Evolutionary conservation across 2,888 invertebrate species (phyloP), one percentile per base, ranked within the genome.

Genomic region (Chaetogeoica ovagalla): DNA sequence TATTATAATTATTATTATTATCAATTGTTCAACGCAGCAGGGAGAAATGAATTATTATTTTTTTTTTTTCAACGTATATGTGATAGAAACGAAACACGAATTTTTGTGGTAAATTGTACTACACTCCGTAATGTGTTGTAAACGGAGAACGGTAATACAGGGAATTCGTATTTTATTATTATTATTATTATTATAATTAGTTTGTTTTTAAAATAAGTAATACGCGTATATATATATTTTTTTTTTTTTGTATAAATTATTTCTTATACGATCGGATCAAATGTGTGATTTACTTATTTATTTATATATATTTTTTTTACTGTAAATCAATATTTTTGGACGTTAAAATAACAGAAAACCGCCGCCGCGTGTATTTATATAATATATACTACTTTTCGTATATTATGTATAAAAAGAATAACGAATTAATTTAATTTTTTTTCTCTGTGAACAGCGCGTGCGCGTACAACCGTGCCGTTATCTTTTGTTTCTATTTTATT

Each of bases 81-180:
- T 68, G 75, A 76, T 76, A 68, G 39, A 39, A 68, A 68, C 43
- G 39, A 21, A 65, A 43, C 19, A 17, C 43, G 19, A 59, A 59
- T 39, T 21, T 30, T 8, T n/a, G 21, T 74, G 30, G n/a, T 52
- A 74, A 39, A 65, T 57, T 43, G 30, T 30, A 4, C 30, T 30
- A 30, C n/a, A n/a, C 30, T 30, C 30, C 4, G 4, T 30, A 30
- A 30, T 30, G 4, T 30, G 55, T 74, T 43, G n/a, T 66, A 39
- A 39, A 59, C 9, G 60, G 43, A 72, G 48, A 72, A 72, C 72
- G 72, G 72, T 62, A 60, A 72, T 48, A 72, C 72, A 72, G 72
- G 72, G 72, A 72, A 60, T 30, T 60, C 21, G 17, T 43, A 72
- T 60, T 60, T 8, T 8, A 43, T 68, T 17, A 30, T 69, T 48